These are phyloP conservation scores for Dallia pectoralis DNA, from an alignment of 2,797 vertebrate genomes.

Conservation along the genomic window DNA sequence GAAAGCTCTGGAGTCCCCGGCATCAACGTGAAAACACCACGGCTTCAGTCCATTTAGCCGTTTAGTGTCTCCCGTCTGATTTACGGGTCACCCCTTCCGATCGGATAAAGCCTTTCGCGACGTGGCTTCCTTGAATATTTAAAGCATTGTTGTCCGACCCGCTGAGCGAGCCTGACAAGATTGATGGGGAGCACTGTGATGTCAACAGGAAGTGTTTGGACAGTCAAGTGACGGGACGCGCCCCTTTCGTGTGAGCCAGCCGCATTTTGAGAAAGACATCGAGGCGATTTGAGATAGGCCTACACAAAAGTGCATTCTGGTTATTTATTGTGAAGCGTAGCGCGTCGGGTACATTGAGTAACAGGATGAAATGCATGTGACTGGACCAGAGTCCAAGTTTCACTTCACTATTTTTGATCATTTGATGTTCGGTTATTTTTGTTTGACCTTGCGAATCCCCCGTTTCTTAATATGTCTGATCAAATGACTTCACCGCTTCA, in stretches of 20 bases:
- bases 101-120: slow-evolving; percentile 58
- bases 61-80: slow-evolving; percentile 70
- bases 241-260: not conserved
- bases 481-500: not conserved
- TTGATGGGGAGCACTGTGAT: slow-evolving; percentile 47
- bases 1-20: not conserved
- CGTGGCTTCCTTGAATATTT: slow-evolving; percentile 67
- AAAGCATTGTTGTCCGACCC: slow-evolving; percentile 66
- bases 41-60: slow-evolving; percentile 44
- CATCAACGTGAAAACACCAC: slow-evolving; percentile 35
- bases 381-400: slow-evolving; percentile 42
- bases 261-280: not conserved
- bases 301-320: not conserved
- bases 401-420: slow-evolving; percentile 47
- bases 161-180: slow-evolving; percentile 60
- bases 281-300: not conserved
- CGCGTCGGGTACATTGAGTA: slow-evolving; percentile 31
- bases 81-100: slow-evolving; percentile 62
- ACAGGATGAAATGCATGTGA: slow-evolving; percentile 52
- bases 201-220: slow-evolving; percentile 35
- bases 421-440: not conserved
- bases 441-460: not conserved
- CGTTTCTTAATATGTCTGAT: not conserved
- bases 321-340: not conserved
- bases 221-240: not conserved